phyloP scores from a whole-genome alignment of 2,888 invertebrate species.

The Agelastica alni region DNA sequence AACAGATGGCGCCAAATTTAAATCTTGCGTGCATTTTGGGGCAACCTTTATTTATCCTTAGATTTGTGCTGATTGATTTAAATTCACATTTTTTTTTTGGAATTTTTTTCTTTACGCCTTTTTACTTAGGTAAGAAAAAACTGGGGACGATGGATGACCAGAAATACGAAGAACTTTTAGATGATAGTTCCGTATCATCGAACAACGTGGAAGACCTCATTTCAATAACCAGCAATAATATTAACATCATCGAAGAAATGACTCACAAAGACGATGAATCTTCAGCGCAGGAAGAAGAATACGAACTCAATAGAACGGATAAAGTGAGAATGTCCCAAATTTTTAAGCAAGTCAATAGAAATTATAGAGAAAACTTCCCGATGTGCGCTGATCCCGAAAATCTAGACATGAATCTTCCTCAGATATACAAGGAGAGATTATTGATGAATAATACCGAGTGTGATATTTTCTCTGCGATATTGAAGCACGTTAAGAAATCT shows the following conservation, averaged over 20 bases:
- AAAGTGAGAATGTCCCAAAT: slow-evolving; percentile 38
- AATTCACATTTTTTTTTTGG: no score
- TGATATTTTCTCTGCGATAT: slow-evolving; percentile 35
- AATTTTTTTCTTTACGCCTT: not conserved
- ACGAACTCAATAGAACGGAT: not conserved
- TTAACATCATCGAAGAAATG: slow-evolving; percentile 20
- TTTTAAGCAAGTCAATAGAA: slow-evolving; percentile 47
- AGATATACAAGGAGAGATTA: slow-evolving; percentile 48
- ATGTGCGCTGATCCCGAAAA: slow-evolving; percentile 24
- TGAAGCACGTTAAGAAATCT: slow-evolving; percentile 41
- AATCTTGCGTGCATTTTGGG: no score
- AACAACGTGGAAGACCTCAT: slow-evolving; percentile 52
- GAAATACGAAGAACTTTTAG: slow-evolving; percentile 35
- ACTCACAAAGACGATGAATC: slow-evolving; percentile 13
- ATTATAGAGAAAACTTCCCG: slow-evolving; percentile 52
- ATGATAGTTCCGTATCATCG: slow-evolving; percentile 47
- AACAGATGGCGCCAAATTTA: no score
- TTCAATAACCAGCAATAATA: slow-evolving; percentile 41
- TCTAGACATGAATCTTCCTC: slow-evolving; percentile 38
- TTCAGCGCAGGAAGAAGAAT: slow-evolving; percentile 10
- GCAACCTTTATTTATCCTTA: no score
- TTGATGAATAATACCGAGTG: slow-evolving; percentile 33
- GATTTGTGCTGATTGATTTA: no score
- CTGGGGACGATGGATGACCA: slow-evolving; percentile 24
- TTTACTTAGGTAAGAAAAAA: slow-evolving; percentile 7